These are phyloP conservation scores for Ceratothoa steindachneri DNA, from an alignment of 2,888 invertebrate species.

Conservation along the genomic window DNA sequence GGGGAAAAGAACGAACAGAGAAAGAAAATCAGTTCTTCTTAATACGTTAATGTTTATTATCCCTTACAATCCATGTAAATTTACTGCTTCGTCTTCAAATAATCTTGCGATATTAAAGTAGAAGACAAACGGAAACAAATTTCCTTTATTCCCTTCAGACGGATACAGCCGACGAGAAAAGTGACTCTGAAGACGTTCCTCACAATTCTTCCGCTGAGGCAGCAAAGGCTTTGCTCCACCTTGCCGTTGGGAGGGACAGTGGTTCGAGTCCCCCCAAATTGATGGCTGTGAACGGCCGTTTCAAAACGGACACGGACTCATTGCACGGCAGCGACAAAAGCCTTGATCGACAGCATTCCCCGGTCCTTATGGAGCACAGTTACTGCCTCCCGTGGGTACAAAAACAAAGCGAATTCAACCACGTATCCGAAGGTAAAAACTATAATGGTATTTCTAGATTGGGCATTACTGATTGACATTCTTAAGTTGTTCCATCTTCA, in stretches of 20 bases:
- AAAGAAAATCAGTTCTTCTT: too few species aligned
- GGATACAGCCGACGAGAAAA: conserved; percentile 41
- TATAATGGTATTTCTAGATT: too few species aligned
- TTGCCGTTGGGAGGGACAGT: conserved; percentile 14
- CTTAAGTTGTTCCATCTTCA: too few species aligned
- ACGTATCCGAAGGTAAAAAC: not conserved
- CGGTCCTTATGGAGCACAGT: conserved; percentile 41
- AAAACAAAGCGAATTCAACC: conserved; percentile 19
- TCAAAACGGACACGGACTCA: conserved; percentile 28
- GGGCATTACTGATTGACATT: too few species aligned
- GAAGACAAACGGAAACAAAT: too few species aligned
- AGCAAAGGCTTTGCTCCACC: conserved; percentile 21
- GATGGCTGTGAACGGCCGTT: conserved; percentile 25
- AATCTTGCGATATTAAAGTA: too few species aligned
- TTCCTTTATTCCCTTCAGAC: too few species aligned
- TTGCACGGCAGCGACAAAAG: conserved; percentile 17
- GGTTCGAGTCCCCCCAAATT: not conserved
- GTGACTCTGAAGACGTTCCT: conserved; percentile 31
- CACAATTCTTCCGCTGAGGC: conserved; percentile 27
- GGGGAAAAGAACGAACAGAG: too few species aligned
- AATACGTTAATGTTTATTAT: too few species aligned
- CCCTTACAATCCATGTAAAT: too few species aligned
- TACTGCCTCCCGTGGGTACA: conserved; percentile 39
- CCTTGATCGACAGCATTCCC: conserved; percentile 29
- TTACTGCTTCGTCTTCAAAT: too few species aligned